These are phyloP conservation scores for Aramus guarauna DNA, from an alignment of 2,113 vertebrate species.

Conservation along the genomic window DNA sequence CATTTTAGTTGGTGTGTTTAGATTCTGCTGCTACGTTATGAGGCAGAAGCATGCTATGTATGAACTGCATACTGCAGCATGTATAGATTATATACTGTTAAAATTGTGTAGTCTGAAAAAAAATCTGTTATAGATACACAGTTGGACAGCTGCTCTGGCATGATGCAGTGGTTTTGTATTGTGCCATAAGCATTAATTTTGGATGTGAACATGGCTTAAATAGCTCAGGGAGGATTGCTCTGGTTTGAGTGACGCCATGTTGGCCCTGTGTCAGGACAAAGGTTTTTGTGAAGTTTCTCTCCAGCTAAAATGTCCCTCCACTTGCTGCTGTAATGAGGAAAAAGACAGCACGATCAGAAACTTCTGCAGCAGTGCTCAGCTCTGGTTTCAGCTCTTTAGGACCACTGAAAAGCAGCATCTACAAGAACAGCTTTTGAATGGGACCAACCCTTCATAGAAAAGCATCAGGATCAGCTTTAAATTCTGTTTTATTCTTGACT, in stretches of 20 bases:
- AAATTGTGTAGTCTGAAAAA: neutral
- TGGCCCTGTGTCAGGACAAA: neutral
- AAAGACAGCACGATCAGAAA: neutral
- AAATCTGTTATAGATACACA: neutral
- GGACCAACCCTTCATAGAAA: neutral
- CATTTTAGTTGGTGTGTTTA: neutral
- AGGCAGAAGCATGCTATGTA: neutral
- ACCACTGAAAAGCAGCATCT: neutral
- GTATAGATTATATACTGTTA: neutral
- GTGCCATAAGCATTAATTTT: neutral
- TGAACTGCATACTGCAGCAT: neutral
- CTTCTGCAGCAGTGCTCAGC: neutral
- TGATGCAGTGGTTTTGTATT: neutral
- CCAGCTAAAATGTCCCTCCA: neutral
- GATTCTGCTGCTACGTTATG: neutral
- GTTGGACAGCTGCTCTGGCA: neutral
- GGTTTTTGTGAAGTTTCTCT: neutral
- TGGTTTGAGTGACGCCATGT: neutral
- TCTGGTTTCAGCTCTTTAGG: neutral
- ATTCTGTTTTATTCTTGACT: neutral
- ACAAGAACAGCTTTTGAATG: neutral
- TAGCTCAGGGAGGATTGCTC: neutral
- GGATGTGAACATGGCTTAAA: neutral
- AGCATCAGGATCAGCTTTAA: neutral
- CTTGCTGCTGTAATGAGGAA: neutral